A percentile compares a stretch with the other conserved stretches of the same genome.
phyloP scores from a whole-genome alignment of 2,888 invertebrate genomes.

The Alcis repandata region DNA sequence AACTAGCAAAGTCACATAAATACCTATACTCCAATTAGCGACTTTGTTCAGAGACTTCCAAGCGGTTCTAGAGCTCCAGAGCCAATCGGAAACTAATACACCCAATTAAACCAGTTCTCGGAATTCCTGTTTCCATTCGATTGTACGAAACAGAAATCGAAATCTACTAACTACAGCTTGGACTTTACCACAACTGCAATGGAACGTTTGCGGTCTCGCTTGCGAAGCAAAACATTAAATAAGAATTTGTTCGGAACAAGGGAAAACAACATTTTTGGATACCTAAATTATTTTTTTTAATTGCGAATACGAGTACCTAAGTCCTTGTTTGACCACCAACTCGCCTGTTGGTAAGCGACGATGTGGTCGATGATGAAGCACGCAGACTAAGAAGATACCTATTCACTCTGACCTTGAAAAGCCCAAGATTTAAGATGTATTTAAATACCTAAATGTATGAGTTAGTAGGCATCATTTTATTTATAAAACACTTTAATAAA shows the following conservation, averaged over 20 bases:
- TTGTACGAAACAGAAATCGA: constrained; percentile 29
- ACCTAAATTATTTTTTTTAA: too few species aligned
- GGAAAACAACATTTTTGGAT: too few species aligned
- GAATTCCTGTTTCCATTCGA: constrained; percentile 30
- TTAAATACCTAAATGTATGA: too few species aligned
- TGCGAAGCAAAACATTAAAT: not conserved
- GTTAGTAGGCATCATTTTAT: too few species aligned
- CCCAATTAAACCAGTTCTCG: constrained; percentile 29
- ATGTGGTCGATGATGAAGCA: too few species aligned
- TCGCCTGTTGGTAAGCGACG: too few species aligned
- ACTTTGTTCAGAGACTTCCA: constrained; percentile 21
- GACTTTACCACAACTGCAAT: constrained; percentile 15
- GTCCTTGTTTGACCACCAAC: too few species aligned
- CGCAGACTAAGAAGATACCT: too few species aligned
- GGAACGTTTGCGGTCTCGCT: not conserved
- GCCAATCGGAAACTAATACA: constrained; percentile 37
- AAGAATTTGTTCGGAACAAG: not conserved
- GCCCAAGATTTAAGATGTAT: too few species aligned
- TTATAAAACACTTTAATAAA: too few species aligned
- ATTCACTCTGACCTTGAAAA: too few species aligned
- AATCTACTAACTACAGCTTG: constrained; percentile 18
- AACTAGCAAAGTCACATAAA: not conserved
- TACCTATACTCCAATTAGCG: constrained; percentile 23
- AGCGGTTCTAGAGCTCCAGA: constrained; percentile 16
- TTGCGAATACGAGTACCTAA: too few species aligned